Conservation (phyloP, 2,797 vertebrate species). For the Botia kubotai region DNA sequence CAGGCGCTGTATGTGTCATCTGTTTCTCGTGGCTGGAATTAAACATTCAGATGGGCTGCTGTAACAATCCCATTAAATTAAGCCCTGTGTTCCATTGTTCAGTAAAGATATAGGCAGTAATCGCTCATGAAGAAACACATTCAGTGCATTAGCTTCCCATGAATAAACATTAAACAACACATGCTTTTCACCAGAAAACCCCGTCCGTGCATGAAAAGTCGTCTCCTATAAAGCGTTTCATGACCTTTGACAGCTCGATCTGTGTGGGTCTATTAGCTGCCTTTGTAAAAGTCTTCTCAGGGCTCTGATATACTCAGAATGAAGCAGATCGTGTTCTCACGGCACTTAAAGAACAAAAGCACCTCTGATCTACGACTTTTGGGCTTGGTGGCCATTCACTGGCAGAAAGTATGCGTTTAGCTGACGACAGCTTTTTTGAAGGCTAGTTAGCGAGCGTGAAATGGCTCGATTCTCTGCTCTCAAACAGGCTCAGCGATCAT, state of each 20-base stretch:
- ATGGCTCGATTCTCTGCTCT: slow-evolving; percentile 73
- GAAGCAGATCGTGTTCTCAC: slow-evolving; percentile 72
- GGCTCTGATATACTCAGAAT: slow-evolving; percentile 82
- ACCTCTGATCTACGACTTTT: slow-evolving; percentile 73
- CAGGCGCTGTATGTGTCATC: background rate
- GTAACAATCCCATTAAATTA: slow-evolving; percentile 55
- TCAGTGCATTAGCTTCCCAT: slow-evolving; percentile 58
- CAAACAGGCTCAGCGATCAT: slow-evolving; percentile 71
- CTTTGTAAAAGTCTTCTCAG: slow-evolving; percentile 74
- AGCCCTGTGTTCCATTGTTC: slow-evolving; percentile 35
- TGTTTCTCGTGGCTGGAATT: background rate
- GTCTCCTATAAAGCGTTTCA: slow-evolving; percentile 57
- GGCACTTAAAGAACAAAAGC: slow-evolving; percentile 75
- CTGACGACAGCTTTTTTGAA: slow-evolving; percentile 77
- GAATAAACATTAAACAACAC: slow-evolving; percentile 59
- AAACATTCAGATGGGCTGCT: slow-evolving; percentile 7
- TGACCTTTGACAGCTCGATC: slow-evolving; percentile 67
- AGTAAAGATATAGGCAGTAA: slow-evolving; percentile 25
- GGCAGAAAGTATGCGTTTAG: slow-evolving; percentile 73
- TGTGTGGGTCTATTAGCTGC: slow-evolving; percentile 79
- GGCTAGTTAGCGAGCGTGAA: slow-evolving; percentile 85
- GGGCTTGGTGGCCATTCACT: slow-evolving; percentile 80
- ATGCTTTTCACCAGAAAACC: slow-evolving; percentile 39
- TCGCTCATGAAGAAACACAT: slow-evolving; percentile 41
- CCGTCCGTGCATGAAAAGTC: slow-evolving; percentile 47